Base-by-base conservation (phyloP, 2,888 invertebrate species). In the Apamea epomidion region DNA sequence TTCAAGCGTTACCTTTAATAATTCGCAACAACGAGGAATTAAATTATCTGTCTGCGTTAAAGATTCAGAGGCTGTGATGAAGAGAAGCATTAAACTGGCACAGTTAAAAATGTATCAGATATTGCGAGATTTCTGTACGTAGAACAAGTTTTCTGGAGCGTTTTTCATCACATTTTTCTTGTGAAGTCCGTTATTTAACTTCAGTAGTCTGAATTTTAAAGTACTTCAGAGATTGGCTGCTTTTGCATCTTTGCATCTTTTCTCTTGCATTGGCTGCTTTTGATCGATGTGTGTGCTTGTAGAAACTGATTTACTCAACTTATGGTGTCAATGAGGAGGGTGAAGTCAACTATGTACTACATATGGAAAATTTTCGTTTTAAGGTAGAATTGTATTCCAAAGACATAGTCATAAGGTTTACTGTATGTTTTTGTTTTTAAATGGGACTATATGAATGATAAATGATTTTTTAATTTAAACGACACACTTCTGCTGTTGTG, bases 41-140 rank as follows among this genome's bases (percentile, higher is more conserved):
- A 90, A 92, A 91, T 91, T 91, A 92, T 92, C 91, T 82, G 86
- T 87, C 81, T 75, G 81, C 69, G 80, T 90, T 83, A 88, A 89
- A 86, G 72, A 89, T 91, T 88, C 85, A 89, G 58, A 68, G 45
- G 65, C 51, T 69, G 73, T 84, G 82, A 87, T 84, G 84, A 89
- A 86, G 84, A 89, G 81, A 25, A 78, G 81, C 81, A 76, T 83
- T 83, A 83, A 86, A 83, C 88, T 81, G 74, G 80, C 70, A 12
- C 25, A 82, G 67, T 85, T 81, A 83, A 84, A 84, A 82, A 87
- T 91, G 87, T 83, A 91, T 85, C 84, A 86, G 80, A 71, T 82
- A 85, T 83, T 74, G 77, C 65, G 79, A 83, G 80, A 82, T 83
- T 85, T 83, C 81, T 84, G 78, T 81, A 74, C 73, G 2, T 37